Evolutionary conservation across 2,797 vertebrate genomes (phyloP).

Genomic region (Pseudochaenichthys georgianus): DNA sequence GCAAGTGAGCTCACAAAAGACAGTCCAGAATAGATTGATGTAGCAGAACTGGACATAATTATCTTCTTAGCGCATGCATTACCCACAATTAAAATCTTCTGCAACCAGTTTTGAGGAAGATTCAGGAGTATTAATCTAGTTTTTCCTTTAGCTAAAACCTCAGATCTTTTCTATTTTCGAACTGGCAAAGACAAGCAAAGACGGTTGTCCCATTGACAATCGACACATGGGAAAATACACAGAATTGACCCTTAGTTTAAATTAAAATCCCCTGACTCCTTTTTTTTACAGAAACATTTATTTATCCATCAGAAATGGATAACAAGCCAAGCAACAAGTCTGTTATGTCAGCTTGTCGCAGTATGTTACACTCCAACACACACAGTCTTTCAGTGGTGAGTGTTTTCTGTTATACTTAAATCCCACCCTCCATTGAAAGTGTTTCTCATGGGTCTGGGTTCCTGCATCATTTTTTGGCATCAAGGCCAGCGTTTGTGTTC

Average conservation of each 20-base stretch:
- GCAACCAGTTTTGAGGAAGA: no score
- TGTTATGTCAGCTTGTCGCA: constrained; percentile 3
- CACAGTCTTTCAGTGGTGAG: constrained; percentile 24
- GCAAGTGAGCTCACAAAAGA: no score
- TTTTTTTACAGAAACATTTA: neutral
- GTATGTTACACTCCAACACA: constrained; percentile 1
- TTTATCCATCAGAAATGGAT: constrained; percentile 8
- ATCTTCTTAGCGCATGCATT: no score
- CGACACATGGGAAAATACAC: constrained; percentile 15
- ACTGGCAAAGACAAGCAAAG: no score
- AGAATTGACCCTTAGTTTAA: constrained; percentile 33
- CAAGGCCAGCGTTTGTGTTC: constrained; percentile 52
- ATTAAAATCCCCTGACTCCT: neutral
- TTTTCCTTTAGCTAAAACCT: no score
- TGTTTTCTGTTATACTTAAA: constrained; percentile 39
- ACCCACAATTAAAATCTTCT: no score
- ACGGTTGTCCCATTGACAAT: constrained; percentile 5
- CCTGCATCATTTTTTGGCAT: constrained; percentile 69
- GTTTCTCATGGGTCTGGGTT: constrained; percentile 51
- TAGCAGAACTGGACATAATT: no score
- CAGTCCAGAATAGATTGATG: no score
- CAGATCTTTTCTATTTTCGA: no score
- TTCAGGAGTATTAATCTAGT: no score
- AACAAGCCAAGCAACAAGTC: neutral
- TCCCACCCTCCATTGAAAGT: constrained; percentile 63